These are phyloP conservation scores for Lontra canadensis DNA, from an alignment of 2,113 vertebrate genomes.

Conservation along the genomic window DNA sequence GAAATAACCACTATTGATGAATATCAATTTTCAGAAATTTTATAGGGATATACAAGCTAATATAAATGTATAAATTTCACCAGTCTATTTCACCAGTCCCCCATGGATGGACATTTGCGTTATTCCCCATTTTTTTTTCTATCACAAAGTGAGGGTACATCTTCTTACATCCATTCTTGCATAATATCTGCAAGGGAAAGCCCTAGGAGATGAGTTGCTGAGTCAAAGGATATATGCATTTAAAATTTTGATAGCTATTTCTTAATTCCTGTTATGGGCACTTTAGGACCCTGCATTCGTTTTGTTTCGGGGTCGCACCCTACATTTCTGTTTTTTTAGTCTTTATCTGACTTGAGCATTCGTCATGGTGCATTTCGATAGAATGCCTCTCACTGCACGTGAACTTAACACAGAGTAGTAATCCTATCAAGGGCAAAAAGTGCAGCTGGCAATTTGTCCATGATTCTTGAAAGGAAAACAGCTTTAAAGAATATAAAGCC, in stretches of 20 bases:
- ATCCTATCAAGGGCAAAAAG: slow-evolving; percentile 60
- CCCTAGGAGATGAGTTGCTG: slow-evolving; percentile 1
- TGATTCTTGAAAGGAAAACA: slow-evolving; percentile 66
- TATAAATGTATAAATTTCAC: neutral
- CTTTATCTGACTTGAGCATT: slow-evolving; percentile 56
- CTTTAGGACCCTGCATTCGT: neutral
- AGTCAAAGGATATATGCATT: slow-evolving; percentile 45
- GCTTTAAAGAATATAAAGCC: slow-evolving; percentile 59
- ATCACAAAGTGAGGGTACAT: neutral
- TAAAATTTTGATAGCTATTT: slow-evolving; percentile 5
- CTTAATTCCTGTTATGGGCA: slow-evolving; percentile 15
- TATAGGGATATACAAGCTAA: neutral
- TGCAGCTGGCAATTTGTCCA: slow-evolving; percentile 62
- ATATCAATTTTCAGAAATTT: slow-evolving; percentile 42
- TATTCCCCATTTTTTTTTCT: neutral
- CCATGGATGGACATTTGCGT: neutral
- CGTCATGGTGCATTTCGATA: neutral
- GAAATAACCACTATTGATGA: slow-evolving; percentile 28
- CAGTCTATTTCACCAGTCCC: neutral
- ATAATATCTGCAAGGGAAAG: neutral
- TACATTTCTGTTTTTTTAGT: slow-evolving; percentile 60
- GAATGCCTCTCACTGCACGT: slow-evolving; percentile 1
- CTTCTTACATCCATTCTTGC: neutral
- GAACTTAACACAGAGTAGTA: slow-evolving; percentile 65
- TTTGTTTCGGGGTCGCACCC: slow-evolving; percentile 9